Evolutionary conservation across 2,113 vertebrate genomes (phyloP).

Genomic region (Zosterops lateralis): DNA sequence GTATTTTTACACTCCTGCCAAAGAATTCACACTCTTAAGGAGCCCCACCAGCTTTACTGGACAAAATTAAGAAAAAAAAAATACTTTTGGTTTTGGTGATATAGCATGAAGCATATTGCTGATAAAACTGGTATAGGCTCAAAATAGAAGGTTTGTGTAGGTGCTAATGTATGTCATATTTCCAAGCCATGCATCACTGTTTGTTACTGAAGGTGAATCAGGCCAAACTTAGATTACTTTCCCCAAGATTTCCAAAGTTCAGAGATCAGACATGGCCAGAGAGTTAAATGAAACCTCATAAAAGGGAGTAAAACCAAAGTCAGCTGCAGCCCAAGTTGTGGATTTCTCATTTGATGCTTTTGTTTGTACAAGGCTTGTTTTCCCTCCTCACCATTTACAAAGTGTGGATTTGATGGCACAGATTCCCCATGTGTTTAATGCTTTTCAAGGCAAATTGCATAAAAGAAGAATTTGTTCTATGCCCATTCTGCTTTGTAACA

Average conservation of each 20-base stretch:
- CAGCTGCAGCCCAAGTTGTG: not conserved
- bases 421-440: not conserved
- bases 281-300: not conserved
- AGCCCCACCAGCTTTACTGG: not conserved
- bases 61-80: not conserved
- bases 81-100: not conserved
- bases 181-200: not conserved
- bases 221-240: not conserved
- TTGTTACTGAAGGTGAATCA: not conserved
- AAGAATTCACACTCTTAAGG: not conserved
- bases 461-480: not conserved
- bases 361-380: slow-evolving; percentile 1
- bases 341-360: not conserved
- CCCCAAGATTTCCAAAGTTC: not conserved
- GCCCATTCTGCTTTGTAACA: slow-evolving; percentile 50
- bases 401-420: not conserved
- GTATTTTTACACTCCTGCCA: not conserved
- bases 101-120: not conserved
- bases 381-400: not conserved
- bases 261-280: not conserved
- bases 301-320: not conserved
- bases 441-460: slow-evolving; percentile 9
- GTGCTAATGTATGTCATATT: not conserved
- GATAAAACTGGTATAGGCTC: not conserved
- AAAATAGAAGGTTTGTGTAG: not conserved